Evolutionary conservation across 2,113 vertebrate species (phyloP).

Genomic region (Paratilapia polleni): DNA sequence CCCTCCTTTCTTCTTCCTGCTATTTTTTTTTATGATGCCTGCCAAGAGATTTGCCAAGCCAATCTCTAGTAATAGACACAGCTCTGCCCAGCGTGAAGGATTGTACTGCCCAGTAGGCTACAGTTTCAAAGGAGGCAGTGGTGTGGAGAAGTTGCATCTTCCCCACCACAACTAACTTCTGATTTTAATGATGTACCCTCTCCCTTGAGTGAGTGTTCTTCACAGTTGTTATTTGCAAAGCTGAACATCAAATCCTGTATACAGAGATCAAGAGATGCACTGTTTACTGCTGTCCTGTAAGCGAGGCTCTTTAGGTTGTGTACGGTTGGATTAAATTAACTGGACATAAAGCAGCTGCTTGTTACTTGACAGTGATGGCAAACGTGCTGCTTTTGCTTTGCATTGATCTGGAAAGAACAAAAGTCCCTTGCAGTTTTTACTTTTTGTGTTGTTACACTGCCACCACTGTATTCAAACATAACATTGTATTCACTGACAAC

Average conservation of each 20-base stretch:
- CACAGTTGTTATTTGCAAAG: conserved; percentile 39
- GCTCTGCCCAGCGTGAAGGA: conserved; percentile 52
- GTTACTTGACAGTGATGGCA: background rate
- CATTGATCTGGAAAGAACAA: background rate
- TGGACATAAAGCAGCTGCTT: background rate
- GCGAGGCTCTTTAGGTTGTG: background rate
- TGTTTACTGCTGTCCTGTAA: background rate
- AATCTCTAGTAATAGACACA: conserved; percentile 54
- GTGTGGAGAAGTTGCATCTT: conserved; percentile 47
- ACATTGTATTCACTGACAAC: background rate
- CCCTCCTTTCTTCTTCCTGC: background rate
- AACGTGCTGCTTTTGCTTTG: background rate
- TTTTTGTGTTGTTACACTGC: background rate
- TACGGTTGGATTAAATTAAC: background rate
- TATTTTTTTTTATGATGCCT: conserved; percentile 32
- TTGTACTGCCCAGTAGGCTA: conserved; percentile 48
- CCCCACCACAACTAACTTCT: conserved; percentile 24
- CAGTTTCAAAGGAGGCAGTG: conserved; percentile 55
- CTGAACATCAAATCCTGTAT: conserved; percentile 30
- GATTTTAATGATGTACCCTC: conserved; percentile 67
- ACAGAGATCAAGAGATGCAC: conserved; percentile 23
- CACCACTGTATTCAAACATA: background rate
- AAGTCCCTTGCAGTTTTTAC: background rate
- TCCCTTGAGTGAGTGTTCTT: conserved; percentile 28
- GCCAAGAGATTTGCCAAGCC: conserved; percentile 52